These are phyloP conservation scores for Diplogasteroides magnus DNA, from an alignment of 1,140 invertebrate genomes.

Conservation along the genomic window DNA sequence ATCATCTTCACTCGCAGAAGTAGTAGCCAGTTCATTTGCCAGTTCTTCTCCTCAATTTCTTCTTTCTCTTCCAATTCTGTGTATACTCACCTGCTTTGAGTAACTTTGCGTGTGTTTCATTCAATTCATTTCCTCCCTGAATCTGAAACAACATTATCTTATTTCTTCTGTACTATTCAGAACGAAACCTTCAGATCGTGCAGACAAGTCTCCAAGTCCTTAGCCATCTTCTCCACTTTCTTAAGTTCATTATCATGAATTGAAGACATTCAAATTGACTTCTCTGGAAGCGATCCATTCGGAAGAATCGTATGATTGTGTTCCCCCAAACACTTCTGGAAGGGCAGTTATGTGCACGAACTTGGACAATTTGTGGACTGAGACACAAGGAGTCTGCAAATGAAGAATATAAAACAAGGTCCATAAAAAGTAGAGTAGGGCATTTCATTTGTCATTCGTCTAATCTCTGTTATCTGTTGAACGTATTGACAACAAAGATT, in stretches of 20 bases:
- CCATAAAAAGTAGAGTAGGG: too few species aligned
- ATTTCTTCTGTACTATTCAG: too few species aligned
- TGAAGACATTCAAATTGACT: slow-evolving; percentile 1
- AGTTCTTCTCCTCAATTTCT: background rate
- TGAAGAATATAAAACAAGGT: too few species aligned
- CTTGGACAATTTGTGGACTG: slow-evolving; percentile 29
- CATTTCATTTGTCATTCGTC: too few species aligned
- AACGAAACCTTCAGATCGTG: background rate
- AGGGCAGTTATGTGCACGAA: slow-evolving; percentile 21
- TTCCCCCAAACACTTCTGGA: slow-evolving; percentile 25
- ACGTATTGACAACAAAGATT: too few species aligned
- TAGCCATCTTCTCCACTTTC: background rate
- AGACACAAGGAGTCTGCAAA: slow-evolving; percentile 10
- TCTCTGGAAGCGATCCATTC: slow-evolving; percentile 20
- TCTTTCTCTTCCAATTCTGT: background rate
- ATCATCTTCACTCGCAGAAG: background rate
- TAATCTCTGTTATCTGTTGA: too few species aligned
- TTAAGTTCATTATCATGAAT: background rate
- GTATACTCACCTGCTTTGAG: background rate
- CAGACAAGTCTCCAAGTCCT: background rate
- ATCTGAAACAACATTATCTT: too few species aligned
- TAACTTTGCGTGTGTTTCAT: background rate
- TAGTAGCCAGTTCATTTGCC: background rate
- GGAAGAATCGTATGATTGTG: slow-evolving; percentile 13
- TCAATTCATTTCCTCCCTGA: slow-evolving; percentile 10